Evolutionary conservation across 1,140 invertebrate genomes (phyloP).

Genomic region (Drosophila mayri): DNA sequence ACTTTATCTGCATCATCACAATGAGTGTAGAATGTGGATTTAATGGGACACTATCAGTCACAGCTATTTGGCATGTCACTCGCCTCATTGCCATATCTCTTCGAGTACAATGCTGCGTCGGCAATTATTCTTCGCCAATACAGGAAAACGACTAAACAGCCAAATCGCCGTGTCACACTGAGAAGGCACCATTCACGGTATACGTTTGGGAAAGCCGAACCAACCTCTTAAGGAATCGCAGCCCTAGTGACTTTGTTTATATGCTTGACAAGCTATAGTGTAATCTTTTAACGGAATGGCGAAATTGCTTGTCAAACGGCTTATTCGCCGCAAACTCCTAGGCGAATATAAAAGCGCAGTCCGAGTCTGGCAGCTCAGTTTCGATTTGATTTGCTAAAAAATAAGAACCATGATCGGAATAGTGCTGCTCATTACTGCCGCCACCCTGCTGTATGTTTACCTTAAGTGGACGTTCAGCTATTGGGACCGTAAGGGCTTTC

Average conservation of each 20-base stretch:
- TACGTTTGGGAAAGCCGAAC: background rate
- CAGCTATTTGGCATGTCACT: background rate
- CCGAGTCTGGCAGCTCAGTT: conserved; percentile 15
- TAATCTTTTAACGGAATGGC: background rate
- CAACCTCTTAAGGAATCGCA: background rate
- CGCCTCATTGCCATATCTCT: background rate
- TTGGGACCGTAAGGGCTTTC: conserved; percentile 76
- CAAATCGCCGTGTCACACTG: conserved; percentile 17
- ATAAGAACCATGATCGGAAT: conserved; percentile 41
- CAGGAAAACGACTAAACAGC: background rate
- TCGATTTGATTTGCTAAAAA: background rate
- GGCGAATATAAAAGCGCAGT: conserved; percentile 39
- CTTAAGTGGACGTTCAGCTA: conserved; percentile 64
- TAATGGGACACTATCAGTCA: background rate
- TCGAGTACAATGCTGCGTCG: conserved; percentile 1
- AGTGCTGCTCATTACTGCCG: conserved; percentile 33
- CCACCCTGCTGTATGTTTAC: conserved; percentile 56
- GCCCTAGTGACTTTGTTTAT: background rate
- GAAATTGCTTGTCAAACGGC: background rate
- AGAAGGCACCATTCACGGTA: conserved; percentile 1
- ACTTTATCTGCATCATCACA: background rate
- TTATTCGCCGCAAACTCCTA: background rate
- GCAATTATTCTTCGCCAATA: background rate
- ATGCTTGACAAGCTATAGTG: background rate
- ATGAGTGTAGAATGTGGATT: background rate